Conservation (phyloP, 2,797 vertebrate species). For the Pyrocephalus nanus region DNA sequence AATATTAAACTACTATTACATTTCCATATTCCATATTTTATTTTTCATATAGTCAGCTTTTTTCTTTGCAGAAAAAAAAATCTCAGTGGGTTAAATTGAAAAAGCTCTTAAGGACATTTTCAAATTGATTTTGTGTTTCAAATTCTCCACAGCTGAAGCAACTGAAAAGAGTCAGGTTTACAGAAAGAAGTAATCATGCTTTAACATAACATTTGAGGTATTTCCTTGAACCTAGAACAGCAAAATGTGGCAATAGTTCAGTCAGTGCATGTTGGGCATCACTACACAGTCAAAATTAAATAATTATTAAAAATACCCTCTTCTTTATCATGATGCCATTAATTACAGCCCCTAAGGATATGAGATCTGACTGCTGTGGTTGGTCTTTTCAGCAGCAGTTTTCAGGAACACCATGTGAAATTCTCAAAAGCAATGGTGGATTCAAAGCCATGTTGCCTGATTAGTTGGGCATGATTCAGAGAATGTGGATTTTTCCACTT, state of each 20-base stretch:
- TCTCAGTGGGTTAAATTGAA: not conserved
- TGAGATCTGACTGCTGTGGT: not conserved
- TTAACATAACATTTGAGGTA: not conserved
- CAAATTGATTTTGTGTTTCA: not conserved
- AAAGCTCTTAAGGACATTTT: not conserved
- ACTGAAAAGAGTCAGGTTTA: not conserved
- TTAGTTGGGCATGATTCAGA: not conserved
- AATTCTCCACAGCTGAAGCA: not conserved
- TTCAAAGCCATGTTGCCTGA: not conserved
- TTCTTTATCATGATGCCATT: not conserved
- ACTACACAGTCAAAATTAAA: rapidly evolving
- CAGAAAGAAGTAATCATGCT: not conserved
- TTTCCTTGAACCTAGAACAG: not conserved
- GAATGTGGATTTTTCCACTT: not conserved
- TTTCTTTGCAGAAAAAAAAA: not conserved
- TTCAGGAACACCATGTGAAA: not conserved
- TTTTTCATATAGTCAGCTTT: not conserved
- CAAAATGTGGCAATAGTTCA: not conserved
- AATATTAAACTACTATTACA: not conserved
- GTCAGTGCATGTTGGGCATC: not conserved
- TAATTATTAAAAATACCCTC: rapidly evolving
- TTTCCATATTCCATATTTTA: not conserved
- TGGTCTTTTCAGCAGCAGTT: not conserved
- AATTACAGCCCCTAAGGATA: not conserved
- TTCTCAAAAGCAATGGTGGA: not conserved